phyloP scores from a whole-genome alignment of 2,888 invertebrate genomes.

The Cephalotes varians region DNA sequence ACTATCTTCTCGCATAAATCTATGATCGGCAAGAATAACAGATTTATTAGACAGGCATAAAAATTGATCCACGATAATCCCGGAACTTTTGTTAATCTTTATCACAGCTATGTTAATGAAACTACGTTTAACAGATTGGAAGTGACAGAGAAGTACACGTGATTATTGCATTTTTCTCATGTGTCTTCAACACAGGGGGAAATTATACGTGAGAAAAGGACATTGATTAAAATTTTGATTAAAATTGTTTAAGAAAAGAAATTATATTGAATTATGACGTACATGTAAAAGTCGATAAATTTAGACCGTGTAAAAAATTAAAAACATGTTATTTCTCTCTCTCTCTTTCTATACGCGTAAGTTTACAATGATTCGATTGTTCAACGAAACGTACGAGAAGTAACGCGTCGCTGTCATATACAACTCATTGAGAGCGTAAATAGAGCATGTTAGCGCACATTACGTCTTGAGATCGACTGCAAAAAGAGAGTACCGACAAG shows the following conservation, averaged over 20 bases:
- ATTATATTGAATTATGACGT: background rate
- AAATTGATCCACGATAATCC: slow-evolving; percentile 14
- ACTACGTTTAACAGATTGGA: background rate
- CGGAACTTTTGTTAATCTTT: background rate
- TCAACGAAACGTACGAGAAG: background rate
- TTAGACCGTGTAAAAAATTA: background rate
- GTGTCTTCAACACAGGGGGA: background rate
- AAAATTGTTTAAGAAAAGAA: background rate
- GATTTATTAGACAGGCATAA: background rate
- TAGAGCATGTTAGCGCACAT: slow-evolving; percentile 16
- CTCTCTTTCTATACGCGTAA: background rate
- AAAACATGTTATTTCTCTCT: background rate
- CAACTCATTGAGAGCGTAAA: slow-evolving; percentile 10
- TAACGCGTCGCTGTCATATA: background rate
- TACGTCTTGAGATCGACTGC: slow-evolving; percentile 1
- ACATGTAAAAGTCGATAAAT: background rate
- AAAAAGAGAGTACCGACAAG: background rate
- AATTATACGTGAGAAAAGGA: background rate
- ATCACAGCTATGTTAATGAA: background rate
- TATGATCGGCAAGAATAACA: background rate
- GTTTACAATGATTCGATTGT: slow-evolving; percentile 9
- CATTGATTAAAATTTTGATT: background rate
- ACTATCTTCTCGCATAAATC: background rate
- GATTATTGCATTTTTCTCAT: background rate
- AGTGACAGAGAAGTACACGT: background rate